Conservation (phyloP, 2,113 vertebrate genomes). For the Harpagus bidentatus region DNA sequence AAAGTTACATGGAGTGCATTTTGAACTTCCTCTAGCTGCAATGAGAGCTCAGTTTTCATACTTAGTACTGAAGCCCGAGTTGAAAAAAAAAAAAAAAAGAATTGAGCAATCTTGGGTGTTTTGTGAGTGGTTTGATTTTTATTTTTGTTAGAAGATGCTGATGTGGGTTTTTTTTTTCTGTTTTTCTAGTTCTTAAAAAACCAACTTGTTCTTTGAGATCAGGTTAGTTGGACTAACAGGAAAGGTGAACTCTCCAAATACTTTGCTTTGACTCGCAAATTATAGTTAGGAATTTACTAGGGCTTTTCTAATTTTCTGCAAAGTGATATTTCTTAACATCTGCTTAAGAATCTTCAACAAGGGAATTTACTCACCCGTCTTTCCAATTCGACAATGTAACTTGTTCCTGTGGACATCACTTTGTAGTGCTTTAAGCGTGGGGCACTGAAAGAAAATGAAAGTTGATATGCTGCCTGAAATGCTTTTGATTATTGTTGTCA, state of each 20-base stretch:
- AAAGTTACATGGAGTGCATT: neutral
- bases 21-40: neutral
- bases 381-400: constrained; percentile 77
- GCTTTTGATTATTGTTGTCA: neutral
- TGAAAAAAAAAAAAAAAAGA: neutral
- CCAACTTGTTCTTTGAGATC: neutral
- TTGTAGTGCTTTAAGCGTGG: constrained; percentile 77
- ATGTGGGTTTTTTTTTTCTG: neutral
- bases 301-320: neutral
- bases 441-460: constrained; percentile 60
- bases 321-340: neutral
- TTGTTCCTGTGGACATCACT: constrained; percentile 58
- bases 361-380: constrained; percentile 69
- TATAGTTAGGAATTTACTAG: neutral
- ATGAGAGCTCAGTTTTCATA: neutral
- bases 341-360: neutral
- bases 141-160: neutral
- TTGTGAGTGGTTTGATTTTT: neutral
- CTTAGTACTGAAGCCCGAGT: neutral
- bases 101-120: neutral
- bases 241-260: neutral
- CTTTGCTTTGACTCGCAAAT: neutral
- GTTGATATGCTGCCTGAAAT: neutral
- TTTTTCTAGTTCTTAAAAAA: neutral
- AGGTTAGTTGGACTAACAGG: neutral